Base-by-base conservation (phyloP, 2,888 invertebrate genomes). In the Catocala nupta region DNA sequence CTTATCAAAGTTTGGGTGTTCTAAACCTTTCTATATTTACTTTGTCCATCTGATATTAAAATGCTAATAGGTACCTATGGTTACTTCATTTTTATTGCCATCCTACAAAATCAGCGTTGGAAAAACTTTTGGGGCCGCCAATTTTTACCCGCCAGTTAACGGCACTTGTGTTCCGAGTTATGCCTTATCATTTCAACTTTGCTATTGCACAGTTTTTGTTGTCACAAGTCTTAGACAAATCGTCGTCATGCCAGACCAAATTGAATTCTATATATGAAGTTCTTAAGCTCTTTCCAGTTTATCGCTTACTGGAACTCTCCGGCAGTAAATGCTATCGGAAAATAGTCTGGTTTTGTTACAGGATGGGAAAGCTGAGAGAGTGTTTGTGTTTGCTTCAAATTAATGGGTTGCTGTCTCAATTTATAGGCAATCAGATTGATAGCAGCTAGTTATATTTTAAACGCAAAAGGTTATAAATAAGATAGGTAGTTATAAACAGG, bases 111-210 rank as follows among this genome's bases (percentile, higher is more conserved):
- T 63, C 59, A 63, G 39, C 39, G 45, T 49, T 60, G 59, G 53
- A 60, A 55, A 70, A 72, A 71, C 64, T 73, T 70, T 62, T 62
- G 53, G 67, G 67, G 54, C 57, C 61, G 33, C 53, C 45, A 67
- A 65, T 76, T 68, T 78, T 80, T 75, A 72, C 75, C 55, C 63
- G 57, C 59, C 71, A 69, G 73, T 75, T 76, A 70, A 71, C 67
- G 70, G 59, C 78, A 77, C 73, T 80, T 72, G 70, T 59, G 72
- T 68, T 55, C 71, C 50, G 60, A 70, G 70, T 73, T 73, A 66
- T 77, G 68, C 70, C 73, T 81, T 81, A 82, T 80, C 77, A 75
- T 73, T 74, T 71, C 70, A 82, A 82, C 71, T 82, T 80, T 63
- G 65, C 67, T 64, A 64, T 75, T 55, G 70, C 66, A 65, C 68